Base-by-base conservation (phyloP, 2,888 invertebrate species). In the Panopea generosa region DNA sequence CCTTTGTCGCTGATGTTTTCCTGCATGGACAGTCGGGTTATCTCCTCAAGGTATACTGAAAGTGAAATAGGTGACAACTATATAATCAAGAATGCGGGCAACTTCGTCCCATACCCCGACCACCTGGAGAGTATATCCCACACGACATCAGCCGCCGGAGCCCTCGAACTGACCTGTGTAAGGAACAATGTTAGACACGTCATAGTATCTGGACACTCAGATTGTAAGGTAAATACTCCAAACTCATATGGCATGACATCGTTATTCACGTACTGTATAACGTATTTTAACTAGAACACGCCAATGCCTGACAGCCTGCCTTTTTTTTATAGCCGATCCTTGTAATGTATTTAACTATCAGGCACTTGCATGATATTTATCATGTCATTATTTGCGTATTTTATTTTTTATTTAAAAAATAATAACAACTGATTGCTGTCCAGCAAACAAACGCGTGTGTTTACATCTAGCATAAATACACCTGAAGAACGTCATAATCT, bases 41-140 rank as follows among this genome's bases (percentile, higher is more conserved):
- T 98, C 87, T 98, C 99, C 24, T 97, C 98, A 72, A 95, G 97
- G 92, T 98, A 98, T 93, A 98, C 98, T 67, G 96, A 97, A 94
- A 97, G 97, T 66, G 96, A 97, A 93, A 97, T 98, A 81, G 99
- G 99, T 53, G 98, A 99, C 93, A 98, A 98, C 97, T 99, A 98
- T 94, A 96, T 99, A 87, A 98, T 99, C 1, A 95, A 99, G 93
- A 99, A 99, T 94, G 98, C 99, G 53, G 99, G 92, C 4, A 99
- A 99, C 92, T 94, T 99, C 69, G 96, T 99, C 86, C 99, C 99
- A 0, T 96, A 98, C 92, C 96, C 97, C 14, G 96, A 96, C 89
- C 96, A 96, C 91, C 97, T 97, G 91, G 53, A 57, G 22, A 96
- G 96, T 88, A 96, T 97, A 92, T 95, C 96, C 89, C 61, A 66